phyloP scores from a whole-genome alignment of 2,113 vertebrate genomes.

The Fregata magnificens region DNA sequence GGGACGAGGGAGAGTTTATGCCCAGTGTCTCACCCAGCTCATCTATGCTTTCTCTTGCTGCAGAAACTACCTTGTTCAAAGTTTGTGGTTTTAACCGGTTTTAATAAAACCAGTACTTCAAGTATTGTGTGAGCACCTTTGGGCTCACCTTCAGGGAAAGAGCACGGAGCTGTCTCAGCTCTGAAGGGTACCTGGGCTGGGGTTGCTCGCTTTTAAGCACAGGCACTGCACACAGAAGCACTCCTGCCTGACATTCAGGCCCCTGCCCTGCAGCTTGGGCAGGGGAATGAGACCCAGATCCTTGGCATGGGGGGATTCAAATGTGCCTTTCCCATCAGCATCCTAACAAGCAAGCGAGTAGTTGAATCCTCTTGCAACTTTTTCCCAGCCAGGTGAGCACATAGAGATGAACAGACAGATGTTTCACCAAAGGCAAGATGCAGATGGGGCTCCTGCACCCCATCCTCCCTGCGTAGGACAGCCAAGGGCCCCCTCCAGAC shows the following conservation, averaged over 20 bases:
- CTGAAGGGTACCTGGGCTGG: not conserved
- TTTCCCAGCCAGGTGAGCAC: not conserved
- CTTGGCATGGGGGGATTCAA: not conserved
- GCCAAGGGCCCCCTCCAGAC: not conserved
- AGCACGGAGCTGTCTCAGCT: not conserved
- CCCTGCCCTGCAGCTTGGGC: not conserved
- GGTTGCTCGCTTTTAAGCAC: not conserved
- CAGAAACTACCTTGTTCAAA: not conserved
- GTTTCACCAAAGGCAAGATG: not conserved
- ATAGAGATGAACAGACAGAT: not conserved
- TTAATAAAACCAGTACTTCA: not conserved
- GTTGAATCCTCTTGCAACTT: not conserved
- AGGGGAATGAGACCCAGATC: not conserved
- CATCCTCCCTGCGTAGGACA: rapidly evolving
- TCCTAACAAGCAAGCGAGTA: not conserved
- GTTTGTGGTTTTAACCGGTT: not conserved
- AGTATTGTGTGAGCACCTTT: not conserved
- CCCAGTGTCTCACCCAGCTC: not conserved
- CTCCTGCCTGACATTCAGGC: not conserved
- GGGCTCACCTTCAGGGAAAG: not conserved
- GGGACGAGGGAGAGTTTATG: not conserved
- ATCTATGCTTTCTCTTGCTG: not conserved
- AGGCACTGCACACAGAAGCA: not conserved
- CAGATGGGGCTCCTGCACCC: not conserved
- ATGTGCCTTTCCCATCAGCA: not conserved